Evolutionary conservation across 2,888 invertebrate genomes (phyloP), one percentile per base, ranked within the genome.

Genomic region (Merodon equestris): DNA sequence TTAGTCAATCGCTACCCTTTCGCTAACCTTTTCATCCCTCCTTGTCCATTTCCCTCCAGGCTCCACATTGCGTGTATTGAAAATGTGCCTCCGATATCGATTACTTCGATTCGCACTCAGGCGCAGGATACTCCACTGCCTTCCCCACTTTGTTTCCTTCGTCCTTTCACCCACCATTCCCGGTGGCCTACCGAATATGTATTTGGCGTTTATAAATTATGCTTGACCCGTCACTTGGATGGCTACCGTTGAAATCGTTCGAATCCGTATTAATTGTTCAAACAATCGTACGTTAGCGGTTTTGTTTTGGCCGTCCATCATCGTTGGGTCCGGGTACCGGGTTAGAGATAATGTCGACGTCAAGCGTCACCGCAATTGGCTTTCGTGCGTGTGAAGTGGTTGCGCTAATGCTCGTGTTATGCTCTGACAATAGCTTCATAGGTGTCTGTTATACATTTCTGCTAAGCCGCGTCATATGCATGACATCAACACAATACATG

Each of bases 1-100:
- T 63, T 63, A 61, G 71, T 71, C 61, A 61, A 70, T 34, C 61
- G 70, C 27, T 60, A 48, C 42, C 42, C 61, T 56, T 54, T 70
- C 47, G 17, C 0, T 10, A 17, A 34, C 5, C 19, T 2, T 15
- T 27, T n/a, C 40, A 9, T n/a, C 13, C 36, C 17, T 18, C 19
- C 13, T 2, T 57, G 4, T n/a, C 48, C 3, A 18, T 58, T 36
- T 9, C 18, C 40, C 40, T 40, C 40, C 9, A 40, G 63, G 15
- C 18, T 53, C 51, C 17, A 38, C 50, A 40, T 61, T 42, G 42
- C 61, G 51, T 40, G 47, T 27, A 40, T 42, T 27, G 7, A 14
- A n/a, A n/a, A 19, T 60, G 38, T 48, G 36, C 13, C n/a, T 19
- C 10, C 27, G 34, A 36, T 63, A 63, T 63, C 44, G 63, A 63